These are phyloP conservation scores for Triplophysa rosa DNA, from an alignment of 2,113 vertebrate species.

Conservation along the genomic window DNA sequence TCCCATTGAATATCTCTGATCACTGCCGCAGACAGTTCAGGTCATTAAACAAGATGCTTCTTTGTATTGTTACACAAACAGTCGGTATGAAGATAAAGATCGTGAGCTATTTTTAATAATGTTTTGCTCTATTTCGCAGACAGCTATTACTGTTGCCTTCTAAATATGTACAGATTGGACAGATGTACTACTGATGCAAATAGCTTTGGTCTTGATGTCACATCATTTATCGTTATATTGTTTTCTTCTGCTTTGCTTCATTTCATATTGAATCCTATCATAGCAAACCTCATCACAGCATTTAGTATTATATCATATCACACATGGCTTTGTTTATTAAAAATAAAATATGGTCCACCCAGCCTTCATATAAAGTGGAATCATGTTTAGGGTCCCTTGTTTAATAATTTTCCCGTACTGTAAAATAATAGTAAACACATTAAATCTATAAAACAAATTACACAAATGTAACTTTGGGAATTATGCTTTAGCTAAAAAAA, in stretches of 20 bases:
- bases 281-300: background rate
- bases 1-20: conserved; percentile 25
- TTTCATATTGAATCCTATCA: background rate
- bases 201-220: background rate
- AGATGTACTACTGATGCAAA: background rate
- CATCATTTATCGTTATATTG: background rate
- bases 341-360: background rate
- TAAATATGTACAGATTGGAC: background rate
- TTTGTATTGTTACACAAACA: conserved; percentile 14
- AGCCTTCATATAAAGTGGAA: background rate
- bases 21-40: conserved; percentile 14
- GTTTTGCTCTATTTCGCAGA: background rate
- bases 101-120: background rate
- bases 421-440: too few species aligned
- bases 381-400: too few species aligned
- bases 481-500: too few species aligned
- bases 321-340: background rate
- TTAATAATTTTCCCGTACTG: too few species aligned
- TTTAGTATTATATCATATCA: background rate
- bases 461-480: too few species aligned
- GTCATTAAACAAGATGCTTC: conserved; percentile 25
- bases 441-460: too few species aligned
- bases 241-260: background rate
- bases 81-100: background rate
- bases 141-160: background rate